phyloP scores from a whole-genome alignment of 2,888 invertebrate genomes.

The Biston betularia region DNA sequence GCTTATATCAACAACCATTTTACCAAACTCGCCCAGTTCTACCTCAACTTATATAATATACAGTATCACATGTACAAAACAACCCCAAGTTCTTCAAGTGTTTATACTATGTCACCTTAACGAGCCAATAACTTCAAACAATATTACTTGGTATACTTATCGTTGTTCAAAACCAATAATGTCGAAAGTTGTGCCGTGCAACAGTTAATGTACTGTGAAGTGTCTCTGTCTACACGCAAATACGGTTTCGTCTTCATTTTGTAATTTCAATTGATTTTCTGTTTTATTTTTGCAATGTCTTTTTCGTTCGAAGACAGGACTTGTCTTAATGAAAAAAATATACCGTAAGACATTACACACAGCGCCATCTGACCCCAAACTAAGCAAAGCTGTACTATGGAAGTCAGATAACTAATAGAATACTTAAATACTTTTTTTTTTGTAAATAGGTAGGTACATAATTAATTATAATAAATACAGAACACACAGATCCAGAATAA shows the following conservation, averaged over 20 bases:
- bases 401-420: too few relatives aligned
- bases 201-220: slow-evolving; percentile 37
- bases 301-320: too few relatives aligned
- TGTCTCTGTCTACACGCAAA: slow-evolving; percentile 49
- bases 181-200: slow-evolving; percentile 36
- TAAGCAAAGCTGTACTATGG: too few relatives aligned
- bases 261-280: background rate
- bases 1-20: too few relatives aligned
- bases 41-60: background rate
- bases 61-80: background rate
- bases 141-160: slow-evolving; percentile 24
- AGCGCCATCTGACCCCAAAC: too few relatives aligned
- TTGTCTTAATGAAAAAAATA: too few relatives aligned
- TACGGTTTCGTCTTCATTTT: slow-evolving; percentile 21
- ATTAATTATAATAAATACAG: too few relatives aligned
- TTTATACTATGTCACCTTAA: slow-evolving; percentile 17
- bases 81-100: slow-evolving; percentile 7
- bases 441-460: too few relatives aligned
- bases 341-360: too few relatives aligned
- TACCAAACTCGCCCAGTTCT: too few relatives aligned
- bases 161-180: slow-evolving; percentile 33
- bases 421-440: too few relatives aligned
- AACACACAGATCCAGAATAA: too few relatives aligned
- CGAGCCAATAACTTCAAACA: slow-evolving; percentile 31
- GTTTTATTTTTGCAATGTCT: slow-evolving; percentile 1